Evolutionary conservation across 2,113 vertebrate genomes (phyloP).

Genomic region (Notechis scutatus): DNA sequence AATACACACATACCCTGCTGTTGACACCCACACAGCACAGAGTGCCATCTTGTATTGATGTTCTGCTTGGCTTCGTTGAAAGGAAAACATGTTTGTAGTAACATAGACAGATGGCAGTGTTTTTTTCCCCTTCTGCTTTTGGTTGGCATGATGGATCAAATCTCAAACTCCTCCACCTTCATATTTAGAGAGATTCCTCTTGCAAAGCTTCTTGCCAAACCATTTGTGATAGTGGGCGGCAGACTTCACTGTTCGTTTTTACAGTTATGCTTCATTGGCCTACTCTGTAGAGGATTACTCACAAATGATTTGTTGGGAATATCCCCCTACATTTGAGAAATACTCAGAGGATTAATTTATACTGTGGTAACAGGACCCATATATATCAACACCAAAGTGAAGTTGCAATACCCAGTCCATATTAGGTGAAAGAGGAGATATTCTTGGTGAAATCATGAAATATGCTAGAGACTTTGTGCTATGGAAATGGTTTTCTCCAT

Average conservation of each 20-base stretch:
- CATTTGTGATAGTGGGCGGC: not conserved
- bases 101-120: slow-evolving; percentile 22
- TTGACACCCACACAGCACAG: slow-evolving; percentile 14
- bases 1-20: slow-evolving; percentile 9
- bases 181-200: not conserved
- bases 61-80: slow-evolving; percentile 15
- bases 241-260: not conserved
- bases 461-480: not conserved
- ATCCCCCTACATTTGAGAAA: not conserved
- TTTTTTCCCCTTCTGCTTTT: not conserved
- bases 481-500: not conserved
- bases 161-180: not conserved
- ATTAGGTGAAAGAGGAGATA: not conserved
- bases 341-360: not conserved
- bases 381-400: not conserved
- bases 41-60: slow-evolving; percentile 32
- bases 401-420: not conserved
- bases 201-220: not conserved
- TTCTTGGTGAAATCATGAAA: not conserved
- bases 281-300: not conserved
- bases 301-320: not conserved
- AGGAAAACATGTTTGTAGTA: slow-evolving; percentile 10
- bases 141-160: not conserved
- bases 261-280: not conserved
- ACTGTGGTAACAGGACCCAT: not conserved